These are phyloP conservation scores for Ostrea edulis DNA, from an alignment of 1,140 invertebrate genomes.

Conservation along the genomic window DNA sequence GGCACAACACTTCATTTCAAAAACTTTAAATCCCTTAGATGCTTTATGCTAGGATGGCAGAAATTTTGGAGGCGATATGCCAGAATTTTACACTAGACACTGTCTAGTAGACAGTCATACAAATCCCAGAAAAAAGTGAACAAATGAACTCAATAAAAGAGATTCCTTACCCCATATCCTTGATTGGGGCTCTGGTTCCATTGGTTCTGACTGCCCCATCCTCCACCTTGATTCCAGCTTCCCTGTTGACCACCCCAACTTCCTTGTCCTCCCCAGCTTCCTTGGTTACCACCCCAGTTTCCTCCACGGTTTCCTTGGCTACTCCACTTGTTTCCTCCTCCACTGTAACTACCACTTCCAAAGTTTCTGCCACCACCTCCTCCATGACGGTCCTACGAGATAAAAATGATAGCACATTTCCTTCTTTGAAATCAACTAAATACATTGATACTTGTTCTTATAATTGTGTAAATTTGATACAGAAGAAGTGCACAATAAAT, in stretches of 20 bases:
- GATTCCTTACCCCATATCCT: constrained; percentile 34
- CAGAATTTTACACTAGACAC: too few species aligned
- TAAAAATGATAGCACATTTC: not conserved
- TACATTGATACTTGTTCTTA: too few species aligned
- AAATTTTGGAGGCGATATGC: too few species aligned
- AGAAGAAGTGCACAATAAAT: too few species aligned
- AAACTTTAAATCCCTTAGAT: too few species aligned
- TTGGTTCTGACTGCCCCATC: constrained; percentile 40
- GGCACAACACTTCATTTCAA: too few species aligned
- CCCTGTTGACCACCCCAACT: constrained; percentile 50
- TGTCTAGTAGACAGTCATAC: too few species aligned
- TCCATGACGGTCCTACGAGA: constrained; percentile 31
- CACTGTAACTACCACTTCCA: constrained; percentile 21
- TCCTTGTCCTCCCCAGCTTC: constrained; percentile 50
- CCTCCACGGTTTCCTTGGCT: constrained; percentile 41
- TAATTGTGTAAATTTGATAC: too few species aligned
- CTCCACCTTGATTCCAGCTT: constrained; percentile 55
- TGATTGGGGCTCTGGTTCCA: constrained; percentile 27
- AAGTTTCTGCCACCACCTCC: constrained; percentile 49
- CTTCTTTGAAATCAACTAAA: too few species aligned
- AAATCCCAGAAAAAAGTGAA: too few species aligned
- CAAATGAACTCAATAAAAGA: not conserved
- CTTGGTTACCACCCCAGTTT: constrained; percentile 43
- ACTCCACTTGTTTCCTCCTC: constrained; percentile 38
- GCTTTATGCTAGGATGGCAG: too few species aligned